Evolutionary conservation across 1,140 invertebrate genomes (phyloP).

Genomic region (Diachasmimorpha longicaudata): DNA sequence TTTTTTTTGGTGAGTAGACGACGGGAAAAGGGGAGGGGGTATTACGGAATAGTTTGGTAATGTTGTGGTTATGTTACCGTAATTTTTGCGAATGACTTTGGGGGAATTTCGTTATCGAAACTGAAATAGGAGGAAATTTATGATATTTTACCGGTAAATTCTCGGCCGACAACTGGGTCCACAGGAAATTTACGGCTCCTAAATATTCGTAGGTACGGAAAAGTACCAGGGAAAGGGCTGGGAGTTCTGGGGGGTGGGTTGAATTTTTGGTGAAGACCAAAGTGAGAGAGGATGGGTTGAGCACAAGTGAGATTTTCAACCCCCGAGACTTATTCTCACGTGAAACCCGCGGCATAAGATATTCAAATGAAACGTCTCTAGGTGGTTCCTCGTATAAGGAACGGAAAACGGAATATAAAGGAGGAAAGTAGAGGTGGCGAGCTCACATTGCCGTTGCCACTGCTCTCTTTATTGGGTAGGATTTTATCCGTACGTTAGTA

Average conservation of each 20-base stretch:
- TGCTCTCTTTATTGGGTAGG: slow-evolving; percentile 23
- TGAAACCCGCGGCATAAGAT: slow-evolving; percentile 11
- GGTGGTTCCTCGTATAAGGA: background rate
- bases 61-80: no score
- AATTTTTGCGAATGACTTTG: no score
- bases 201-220: background rate
- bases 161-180: no score
- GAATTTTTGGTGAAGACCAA: background rate
- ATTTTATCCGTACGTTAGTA: background rate
- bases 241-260: no score
- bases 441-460: slow-evolving; percentile 3
- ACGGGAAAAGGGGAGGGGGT: no score
- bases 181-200: background rate
- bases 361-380: slow-evolving; percentile 23
- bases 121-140: no score
- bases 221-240: background rate
- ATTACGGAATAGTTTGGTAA: no score
- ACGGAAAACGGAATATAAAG: background rate
- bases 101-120: no score
- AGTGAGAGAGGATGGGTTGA: background rate
- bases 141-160: no score
- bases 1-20: no score
- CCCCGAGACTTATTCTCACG: slow-evolving; percentile 9
- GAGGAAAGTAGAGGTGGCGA: background rate
- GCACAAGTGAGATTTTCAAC: background rate